phyloP scores from a whole-genome alignment of 2,797 vertebrate species.

The Sphenodon punctatus region DNA sequence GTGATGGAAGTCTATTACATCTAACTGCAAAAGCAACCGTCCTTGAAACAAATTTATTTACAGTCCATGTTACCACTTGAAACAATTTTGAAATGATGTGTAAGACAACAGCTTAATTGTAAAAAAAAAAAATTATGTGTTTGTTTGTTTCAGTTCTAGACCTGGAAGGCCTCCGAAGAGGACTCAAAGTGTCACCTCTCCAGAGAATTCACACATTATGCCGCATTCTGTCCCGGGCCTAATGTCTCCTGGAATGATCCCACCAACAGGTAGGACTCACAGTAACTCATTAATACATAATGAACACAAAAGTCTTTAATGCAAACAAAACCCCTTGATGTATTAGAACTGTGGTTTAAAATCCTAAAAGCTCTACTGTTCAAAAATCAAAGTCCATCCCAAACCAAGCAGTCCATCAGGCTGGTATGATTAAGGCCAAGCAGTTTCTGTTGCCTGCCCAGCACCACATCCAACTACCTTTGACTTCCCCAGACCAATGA shows the following conservation, averaged over 20 bases:
- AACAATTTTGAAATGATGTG: constrained; percentile 92
- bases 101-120: constrained; percentile 90
- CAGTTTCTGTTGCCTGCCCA: too few relatives aligned
- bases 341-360: too few relatives aligned
- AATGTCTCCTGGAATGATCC: constrained; percentile 99
- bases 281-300: not conserved
- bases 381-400: too few relatives aligned
- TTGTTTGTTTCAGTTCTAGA: constrained; percentile 92
- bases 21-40: constrained; percentile 99
- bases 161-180: constrained; percentile 98
- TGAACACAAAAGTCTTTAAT: too few relatives aligned
- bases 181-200: constrained; percentile 96
- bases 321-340: too few relatives aligned
- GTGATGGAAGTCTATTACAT: constrained; percentile 99
- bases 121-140: constrained; percentile 78
- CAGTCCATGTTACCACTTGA: constrained; percentile 97
- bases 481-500: too few relatives aligned
- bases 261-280: constrained; percentile 90
- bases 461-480: too few relatives aligned
- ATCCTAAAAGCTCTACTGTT: too few relatives aligned
- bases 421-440: too few relatives aligned
- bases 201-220: constrained; percentile 99
- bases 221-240: constrained; percentile 98
- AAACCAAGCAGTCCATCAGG: too few relatives aligned
- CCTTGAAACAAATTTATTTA: constrained; percentile 99